Evolutionary conservation across 2,113 vertebrate genomes (phyloP).

Genomic region (Rhinopithecus roxellana): DNA sequence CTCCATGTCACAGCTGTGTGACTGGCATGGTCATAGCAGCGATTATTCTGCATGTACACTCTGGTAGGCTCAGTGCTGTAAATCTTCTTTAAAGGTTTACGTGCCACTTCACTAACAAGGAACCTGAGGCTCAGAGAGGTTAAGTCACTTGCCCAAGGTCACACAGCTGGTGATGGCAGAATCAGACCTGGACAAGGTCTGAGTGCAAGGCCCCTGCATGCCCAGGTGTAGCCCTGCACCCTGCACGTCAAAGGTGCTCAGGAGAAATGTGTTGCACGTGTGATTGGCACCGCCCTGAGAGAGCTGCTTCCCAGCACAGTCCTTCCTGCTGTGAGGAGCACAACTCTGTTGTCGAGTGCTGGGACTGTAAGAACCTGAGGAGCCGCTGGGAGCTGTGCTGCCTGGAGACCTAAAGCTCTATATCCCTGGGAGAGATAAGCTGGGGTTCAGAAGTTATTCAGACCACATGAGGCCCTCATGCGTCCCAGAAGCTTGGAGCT

Average conservation of each 20-base stretch:
- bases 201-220: neutral
- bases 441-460: neutral
- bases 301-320: too few species aligned
- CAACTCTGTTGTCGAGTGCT: fast-evolving
- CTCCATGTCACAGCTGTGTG: neutral
- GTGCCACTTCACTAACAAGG: neutral
- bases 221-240: neutral
- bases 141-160: neutral
- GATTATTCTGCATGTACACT: fast-evolving
- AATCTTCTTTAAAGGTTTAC: neutral
- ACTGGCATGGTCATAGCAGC: neutral
- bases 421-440: neutral
- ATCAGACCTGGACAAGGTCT: neutral
- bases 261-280: neutral
- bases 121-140: neutral
- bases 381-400: neutral
- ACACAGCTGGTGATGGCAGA: neutral
- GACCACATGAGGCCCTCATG: neutral
- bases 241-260: neutral
- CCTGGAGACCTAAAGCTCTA: neutral
- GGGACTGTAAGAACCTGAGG: fast-evolving
- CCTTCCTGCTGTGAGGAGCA: fast-evolving
- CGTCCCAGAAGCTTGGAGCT: neutral
- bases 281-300: neutral
- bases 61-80: too few species aligned